These are phyloP conservation scores for Metallyticus violacea DNA, from an alignment of 2,888 invertebrate species.

Conservation along the genomic window DNA sequence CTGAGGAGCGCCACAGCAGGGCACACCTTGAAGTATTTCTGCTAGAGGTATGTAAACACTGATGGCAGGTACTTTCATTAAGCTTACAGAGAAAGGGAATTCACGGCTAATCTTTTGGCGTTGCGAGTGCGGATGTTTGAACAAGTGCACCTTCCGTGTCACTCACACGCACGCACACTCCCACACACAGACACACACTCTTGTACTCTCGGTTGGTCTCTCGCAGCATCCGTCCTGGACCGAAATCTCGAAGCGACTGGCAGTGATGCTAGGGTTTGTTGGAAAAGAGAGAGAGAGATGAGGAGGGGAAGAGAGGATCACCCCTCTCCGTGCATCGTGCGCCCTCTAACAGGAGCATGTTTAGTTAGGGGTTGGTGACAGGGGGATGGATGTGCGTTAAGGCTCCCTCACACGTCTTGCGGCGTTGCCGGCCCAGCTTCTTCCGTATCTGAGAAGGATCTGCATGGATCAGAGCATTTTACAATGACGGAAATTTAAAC, in stretches of 20 bases:
- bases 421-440: neutral
- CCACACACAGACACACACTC: neutral
- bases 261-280: neutral
- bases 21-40: neutral
- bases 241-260: neutral
- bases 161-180: neutral
- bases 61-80: neutral
- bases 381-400: constrained; percentile 8
- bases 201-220: neutral
- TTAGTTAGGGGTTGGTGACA: constrained; percentile 31
- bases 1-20: neutral
- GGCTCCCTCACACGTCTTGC: neutral
- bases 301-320: neutral
- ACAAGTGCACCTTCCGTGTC: neutral
- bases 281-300: neutral
- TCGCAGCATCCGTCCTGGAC: neutral
- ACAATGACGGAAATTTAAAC: no score
- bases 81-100: neutral
- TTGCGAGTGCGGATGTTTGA: no score
- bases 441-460: neutral
- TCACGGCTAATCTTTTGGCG: no score
- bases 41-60: no score
- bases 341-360: constrained; percentile 22
- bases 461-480: no score
- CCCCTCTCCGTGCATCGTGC: neutral